Evolutionary conservation across 1,140 invertebrate genomes (phyloP).

Genomic region (Drosophila leontia): DNA sequence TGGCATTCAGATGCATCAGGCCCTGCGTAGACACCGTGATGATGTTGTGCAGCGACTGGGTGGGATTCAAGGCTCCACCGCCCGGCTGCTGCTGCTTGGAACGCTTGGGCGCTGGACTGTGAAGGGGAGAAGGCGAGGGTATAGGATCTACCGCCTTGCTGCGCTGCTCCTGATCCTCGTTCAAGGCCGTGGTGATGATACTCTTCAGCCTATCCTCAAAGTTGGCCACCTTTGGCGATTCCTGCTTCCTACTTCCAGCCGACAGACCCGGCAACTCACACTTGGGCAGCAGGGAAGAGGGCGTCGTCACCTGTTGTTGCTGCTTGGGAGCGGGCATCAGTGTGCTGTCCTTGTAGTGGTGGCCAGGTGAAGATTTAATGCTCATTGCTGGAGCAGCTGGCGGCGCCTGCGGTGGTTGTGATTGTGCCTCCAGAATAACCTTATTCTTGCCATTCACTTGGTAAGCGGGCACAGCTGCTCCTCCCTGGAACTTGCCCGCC

Average conservation of each 20-base stretch:
- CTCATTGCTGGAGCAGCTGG: background rate
- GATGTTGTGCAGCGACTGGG: conserved; percentile 65
- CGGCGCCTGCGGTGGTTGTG: conserved; percentile 59
- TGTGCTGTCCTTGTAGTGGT: conserved; percentile 69
- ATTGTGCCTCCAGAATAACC: conserved; percentile 15
- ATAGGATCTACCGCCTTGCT: conserved; percentile 70
- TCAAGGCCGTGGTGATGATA: conserved; percentile 95
- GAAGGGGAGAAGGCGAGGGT: conserved; percentile 49
- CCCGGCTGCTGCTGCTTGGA: conserved; percentile 68
- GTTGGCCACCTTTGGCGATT: conserved; percentile 93
- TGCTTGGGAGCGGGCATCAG: conserved; percentile 82
- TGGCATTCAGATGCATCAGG: conserved; percentile 79
- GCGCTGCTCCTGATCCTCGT: conserved; percentile 91
- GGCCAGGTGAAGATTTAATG: conserved; percentile 19
- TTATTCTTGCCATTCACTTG: conserved; percentile 52
- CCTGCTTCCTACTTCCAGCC: conserved; percentile 83
- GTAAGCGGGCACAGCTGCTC: conserved; percentile 13
- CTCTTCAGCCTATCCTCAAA: conserved; percentile 96
- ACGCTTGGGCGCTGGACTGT: conserved; percentile 72
- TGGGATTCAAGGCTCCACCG: conserved; percentile 13
- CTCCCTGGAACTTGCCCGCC: conserved; percentile 88
- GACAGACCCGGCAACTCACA: conserved; percentile 56
- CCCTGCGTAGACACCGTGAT: conserved; percentile 83
- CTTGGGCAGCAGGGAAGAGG: conserved; percentile 48
- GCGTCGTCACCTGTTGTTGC: conserved; percentile 21